Evolutionary conservation across 2,888 invertebrate species (phyloP).

Genomic region (Drosophila imparisetae): DNA sequence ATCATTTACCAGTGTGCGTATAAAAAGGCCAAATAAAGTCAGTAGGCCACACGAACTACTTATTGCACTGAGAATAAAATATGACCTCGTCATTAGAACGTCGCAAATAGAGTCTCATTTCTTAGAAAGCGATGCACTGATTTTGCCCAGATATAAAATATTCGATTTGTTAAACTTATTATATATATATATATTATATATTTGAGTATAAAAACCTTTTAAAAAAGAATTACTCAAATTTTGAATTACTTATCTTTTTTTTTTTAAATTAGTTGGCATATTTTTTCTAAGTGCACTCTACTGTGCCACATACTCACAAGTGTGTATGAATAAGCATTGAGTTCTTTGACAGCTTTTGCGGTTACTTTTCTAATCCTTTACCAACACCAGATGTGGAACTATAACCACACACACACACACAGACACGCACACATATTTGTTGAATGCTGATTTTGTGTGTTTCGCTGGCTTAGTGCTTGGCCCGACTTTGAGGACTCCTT

Average conservation of each 20-base stretch:
- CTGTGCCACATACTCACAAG: slow-evolving; percentile 44
- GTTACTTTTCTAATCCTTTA: slow-evolving; percentile 47
- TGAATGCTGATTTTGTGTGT: slow-evolving; percentile 13
- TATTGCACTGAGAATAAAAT: slow-evolving; percentile 12
- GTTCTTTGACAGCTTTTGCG: slow-evolving; percentile 40
- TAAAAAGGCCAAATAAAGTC: slow-evolving; percentile 29
- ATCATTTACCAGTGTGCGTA: slow-evolving; percentile 38
- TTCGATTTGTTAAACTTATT: no score
- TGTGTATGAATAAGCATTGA: slow-evolving; percentile 26
- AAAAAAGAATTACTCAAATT: background rate
- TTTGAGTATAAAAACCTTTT: no score
- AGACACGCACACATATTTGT: background rate
- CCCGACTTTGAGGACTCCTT: slow-evolving; percentile 27
- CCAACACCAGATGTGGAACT: slow-evolving; percentile 25
- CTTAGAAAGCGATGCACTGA: background rate
- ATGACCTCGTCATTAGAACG: background rate
- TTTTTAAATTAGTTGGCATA: background rate
- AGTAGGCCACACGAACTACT: slow-evolving; percentile 10
- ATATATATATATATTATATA: no score
- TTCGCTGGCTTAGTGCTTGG: slow-evolving; percentile 24
- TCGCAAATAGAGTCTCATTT: background rate
- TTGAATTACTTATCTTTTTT: background rate
- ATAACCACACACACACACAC: slow-evolving; percentile 2
- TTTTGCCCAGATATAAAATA: background rate
- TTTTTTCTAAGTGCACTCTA: slow-evolving; percentile 6